These are phyloP conservation scores for Gadopsis bispinosus DNA, from an alignment of 2,797 vertebrate species.

Conservation along the genomic window DNA sequence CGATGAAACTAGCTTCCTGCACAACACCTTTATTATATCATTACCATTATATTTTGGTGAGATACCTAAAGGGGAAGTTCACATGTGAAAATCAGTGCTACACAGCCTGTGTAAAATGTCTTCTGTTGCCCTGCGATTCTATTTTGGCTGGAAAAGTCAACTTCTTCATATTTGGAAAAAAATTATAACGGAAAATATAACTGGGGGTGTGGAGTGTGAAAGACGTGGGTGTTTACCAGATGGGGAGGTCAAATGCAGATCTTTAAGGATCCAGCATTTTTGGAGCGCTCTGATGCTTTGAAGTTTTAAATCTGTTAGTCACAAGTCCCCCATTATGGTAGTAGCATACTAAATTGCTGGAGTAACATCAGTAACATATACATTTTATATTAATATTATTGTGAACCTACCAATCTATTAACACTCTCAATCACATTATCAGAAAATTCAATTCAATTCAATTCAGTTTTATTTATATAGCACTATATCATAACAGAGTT, in stretches of 20 bases:
- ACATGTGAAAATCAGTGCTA: neutral
- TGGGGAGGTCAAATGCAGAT: neutral
- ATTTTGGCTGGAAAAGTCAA: neutral
- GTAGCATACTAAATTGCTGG: neutral
- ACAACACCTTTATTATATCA: neutral
- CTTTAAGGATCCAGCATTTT: neutral
- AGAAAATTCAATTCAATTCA: neutral
- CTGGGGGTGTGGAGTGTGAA: neutral
- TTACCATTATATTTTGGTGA: neutral
- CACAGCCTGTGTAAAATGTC: neutral
- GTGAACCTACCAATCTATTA: neutral
- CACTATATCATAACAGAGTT: too few relatives aligned
- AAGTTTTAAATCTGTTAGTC: neutral
- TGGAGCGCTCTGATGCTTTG: neutral
- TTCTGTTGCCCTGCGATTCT: neutral
- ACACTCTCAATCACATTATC: neutral
- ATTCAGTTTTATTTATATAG: too few relatives aligned
- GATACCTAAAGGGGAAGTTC: neutral
- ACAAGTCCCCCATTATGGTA: neutral
- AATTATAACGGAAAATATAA: slow-evolving; percentile 11
- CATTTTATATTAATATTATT: slow-evolving; percentile 12
- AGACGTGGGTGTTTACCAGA: neutral
- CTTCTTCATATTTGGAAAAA: neutral
- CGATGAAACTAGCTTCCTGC: neutral
- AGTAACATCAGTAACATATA: neutral